These are phyloP conservation scores for Sisyra nigra DNA, from an alignment of 2,888 invertebrate species.

Conservation along the genomic window DNA sequence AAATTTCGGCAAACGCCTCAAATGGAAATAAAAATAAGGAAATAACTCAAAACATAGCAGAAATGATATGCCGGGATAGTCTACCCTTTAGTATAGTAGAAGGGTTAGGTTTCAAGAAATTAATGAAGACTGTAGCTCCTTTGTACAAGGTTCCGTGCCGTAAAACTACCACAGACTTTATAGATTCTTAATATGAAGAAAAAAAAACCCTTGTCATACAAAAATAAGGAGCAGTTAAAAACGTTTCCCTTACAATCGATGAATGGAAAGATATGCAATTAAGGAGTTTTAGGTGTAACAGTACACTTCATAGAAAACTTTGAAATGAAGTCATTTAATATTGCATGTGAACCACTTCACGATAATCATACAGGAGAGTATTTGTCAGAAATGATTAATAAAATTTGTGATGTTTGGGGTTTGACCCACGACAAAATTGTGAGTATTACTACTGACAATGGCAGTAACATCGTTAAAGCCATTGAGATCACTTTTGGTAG, in stretches of 20 bases:
- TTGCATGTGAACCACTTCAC: slow-evolving; percentile 15
- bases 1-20: not conserved
- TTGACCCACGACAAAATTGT: not conserved
- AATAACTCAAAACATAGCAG: not conserved
- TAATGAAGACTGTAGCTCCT: not conserved
- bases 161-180: slow-evolving; percentile 15
- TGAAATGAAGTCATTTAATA: slow-evolving; percentile 14
- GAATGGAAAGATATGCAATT: slow-evolving; percentile 16
- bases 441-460: slow-evolving; percentile 3
- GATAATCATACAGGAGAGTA: slow-evolving; percentile 15
- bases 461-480: not conserved
- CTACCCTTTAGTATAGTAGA: slow-evolving; percentile 1
- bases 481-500: not conserved
- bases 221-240: slow-evolving; percentile 14
- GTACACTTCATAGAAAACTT: slow-evolving; percentile 15
- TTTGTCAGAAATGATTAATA: slow-evolving; percentile 6
- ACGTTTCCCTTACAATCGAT: slow-evolving; percentile 16
- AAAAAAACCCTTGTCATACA: slow-evolving; percentile 12
- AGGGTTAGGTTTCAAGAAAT: not conserved
- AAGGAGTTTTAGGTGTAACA: slow-evolving; percentile 16
- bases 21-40: slow-evolving; percentile 1
- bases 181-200: slow-evolving; percentile 14
- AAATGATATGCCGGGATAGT: slow-evolving; percentile 1
- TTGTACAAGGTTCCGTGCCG: slow-evolving; percentile 8
- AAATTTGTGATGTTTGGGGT: not conserved